Evolutionary conservation across 37 sponge, comb jelly and placozoan species (phyloP).

Genomic region (Haliclona indistincta): DNA sequence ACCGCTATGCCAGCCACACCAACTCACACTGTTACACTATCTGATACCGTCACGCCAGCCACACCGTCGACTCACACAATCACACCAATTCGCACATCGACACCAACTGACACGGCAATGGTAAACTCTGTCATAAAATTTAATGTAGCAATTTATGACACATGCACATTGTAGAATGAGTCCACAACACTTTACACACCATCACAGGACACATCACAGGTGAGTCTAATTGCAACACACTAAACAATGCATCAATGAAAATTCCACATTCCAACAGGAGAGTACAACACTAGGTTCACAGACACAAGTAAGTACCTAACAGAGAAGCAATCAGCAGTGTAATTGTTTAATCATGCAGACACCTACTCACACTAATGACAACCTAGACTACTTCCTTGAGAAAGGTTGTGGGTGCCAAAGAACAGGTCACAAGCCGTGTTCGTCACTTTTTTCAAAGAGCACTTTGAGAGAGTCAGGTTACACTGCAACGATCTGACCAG

Average conservation of each 20-base stretch:
- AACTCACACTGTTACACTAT: too few species aligned
- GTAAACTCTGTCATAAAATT: too few species aligned
- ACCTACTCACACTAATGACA: not conserved
- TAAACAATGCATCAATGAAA: not conserved
- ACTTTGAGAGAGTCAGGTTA: not conserved
- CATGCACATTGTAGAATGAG: too few species aligned
- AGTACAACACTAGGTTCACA: not conserved
- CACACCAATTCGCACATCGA: too few species aligned
- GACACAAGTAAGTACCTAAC: not conserved
- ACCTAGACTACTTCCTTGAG: not conserved
- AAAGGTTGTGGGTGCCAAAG: slow-evolving; percentile 2
- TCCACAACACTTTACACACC: too few species aligned
- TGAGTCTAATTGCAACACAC: too few species aligned
- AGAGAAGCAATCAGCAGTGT: not conserved
- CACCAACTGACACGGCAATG: too few species aligned
- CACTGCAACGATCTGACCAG: not conserved
- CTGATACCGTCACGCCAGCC: too few species aligned
- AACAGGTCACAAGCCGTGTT: not conserved
- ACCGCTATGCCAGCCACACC: too few species aligned
- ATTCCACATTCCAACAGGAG: not conserved
- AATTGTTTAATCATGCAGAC: not conserved
- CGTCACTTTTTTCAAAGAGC: not conserved
- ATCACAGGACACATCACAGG: not conserved
- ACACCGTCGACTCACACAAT: too few species aligned
- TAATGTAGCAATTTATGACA: too few species aligned